Evolutionary conservation across 2,113 vertebrate genomes (phyloP).

Genomic region (Clarias macrocephalus): DNA sequence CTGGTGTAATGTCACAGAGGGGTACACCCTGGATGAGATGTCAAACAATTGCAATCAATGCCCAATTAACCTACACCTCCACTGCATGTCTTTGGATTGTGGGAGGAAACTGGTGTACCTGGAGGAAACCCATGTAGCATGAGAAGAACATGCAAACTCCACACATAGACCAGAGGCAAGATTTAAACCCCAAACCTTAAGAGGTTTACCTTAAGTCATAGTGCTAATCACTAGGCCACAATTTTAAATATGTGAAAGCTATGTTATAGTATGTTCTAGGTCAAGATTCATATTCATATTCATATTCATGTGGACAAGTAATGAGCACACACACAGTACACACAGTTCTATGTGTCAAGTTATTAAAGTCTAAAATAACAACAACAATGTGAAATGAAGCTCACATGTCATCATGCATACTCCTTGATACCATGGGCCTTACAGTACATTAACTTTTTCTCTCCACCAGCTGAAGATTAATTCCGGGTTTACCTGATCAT

Average conservation of each 20-base stretch:
- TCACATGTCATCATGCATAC: neutral
- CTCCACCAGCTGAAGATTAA: slow-evolving; percentile 68
- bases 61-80: no score
- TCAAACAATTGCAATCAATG: no score
- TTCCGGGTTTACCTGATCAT: slow-evolving; percentile 63
- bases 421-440: neutral
- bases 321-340: neutral
- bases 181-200: no score
- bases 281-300: neutral
- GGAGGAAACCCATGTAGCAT: no score
- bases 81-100: no score
- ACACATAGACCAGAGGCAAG: no score
- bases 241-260: neutral
- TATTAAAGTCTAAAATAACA: neutral
- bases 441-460: neutral
- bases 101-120: no score
- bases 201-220: no score
- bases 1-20: no score
- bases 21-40: no score
- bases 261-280: neutral
- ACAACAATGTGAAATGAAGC: neutral
- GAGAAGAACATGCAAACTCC: no score
- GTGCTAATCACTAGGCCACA: neutral
- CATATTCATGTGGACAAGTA: neutral
- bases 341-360: neutral